Conservation (phyloP, 2,888 invertebrate genomes). For the Hemaris fuciformis region DNA sequence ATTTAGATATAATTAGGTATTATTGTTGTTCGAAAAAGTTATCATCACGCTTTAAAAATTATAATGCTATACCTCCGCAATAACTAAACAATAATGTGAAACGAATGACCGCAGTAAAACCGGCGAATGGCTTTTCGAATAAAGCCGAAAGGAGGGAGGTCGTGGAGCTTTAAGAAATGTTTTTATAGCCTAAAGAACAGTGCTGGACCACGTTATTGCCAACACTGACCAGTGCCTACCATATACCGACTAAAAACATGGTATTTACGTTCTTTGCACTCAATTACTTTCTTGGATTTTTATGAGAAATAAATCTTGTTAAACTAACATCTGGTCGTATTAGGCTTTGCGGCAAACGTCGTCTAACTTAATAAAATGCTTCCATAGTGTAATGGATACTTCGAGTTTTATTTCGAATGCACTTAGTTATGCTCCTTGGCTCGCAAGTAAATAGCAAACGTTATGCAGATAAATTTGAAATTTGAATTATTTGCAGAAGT, state of each 20-base stretch:
- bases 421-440: no score
- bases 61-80: constrained; percentile 49
- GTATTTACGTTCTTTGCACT: constrained; percentile 37
- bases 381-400: no score
- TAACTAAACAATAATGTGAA: constrained; percentile 63
- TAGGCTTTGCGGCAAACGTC: background rate
- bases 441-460: no score
- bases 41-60: constrained; percentile 44
- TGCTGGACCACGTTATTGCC: constrained; percentile 27
- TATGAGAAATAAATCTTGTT: constrained; percentile 60
- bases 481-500: no score
- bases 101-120: constrained; percentile 62
- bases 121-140: constrained; percentile 62
- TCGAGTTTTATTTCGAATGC: no score
- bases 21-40: constrained; percentile 27
- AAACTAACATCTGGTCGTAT: constrained; percentile 77
- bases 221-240: constrained; percentile 32
- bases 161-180: constrained; percentile 55
- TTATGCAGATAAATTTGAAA: no score
- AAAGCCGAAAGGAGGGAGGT: constrained; percentile 54
- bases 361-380: background rate
- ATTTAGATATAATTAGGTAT: no score
- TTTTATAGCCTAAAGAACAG: constrained; percentile 49
- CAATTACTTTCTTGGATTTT: constrained; percentile 28
- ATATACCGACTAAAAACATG: constrained; percentile 40